A percentile compares a stretch with the other conserved stretches of the same genome.
Evolutionary conservation across 2,113 vertebrate species (phyloP).

Genomic region (Rhineura floridana): DNA sequence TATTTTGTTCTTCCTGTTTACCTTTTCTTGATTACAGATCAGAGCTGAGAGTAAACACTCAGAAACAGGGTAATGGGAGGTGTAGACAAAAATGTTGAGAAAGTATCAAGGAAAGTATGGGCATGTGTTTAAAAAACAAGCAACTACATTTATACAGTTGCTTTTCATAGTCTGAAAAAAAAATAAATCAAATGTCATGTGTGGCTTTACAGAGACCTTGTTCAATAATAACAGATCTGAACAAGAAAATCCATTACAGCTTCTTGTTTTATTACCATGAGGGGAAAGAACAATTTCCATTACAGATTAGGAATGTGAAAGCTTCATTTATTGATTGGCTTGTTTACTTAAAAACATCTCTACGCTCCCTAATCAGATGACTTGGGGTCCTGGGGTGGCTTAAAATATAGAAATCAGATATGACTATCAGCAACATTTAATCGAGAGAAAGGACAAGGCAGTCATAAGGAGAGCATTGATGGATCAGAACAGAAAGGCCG

Average conservation of each 20-base stretch:
- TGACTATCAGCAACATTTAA: no score
- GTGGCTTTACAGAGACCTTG: neutral
- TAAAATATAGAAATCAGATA: neutral
- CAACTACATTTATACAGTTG: neutral
- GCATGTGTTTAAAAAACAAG: no score
- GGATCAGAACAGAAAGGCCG: no score
- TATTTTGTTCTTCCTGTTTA: neutral
- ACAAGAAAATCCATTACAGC: neutral
- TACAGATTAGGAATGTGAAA: neutral
- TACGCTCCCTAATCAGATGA: neutral
- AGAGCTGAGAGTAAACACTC: constrained; percentile 15
- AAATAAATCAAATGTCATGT: no score
- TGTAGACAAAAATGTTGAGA: constrained; percentile 31
- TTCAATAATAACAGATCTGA: constrained; percentile 17
- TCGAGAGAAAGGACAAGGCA: no score
- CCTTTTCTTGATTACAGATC: neutral
- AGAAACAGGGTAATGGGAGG: constrained; percentile 35
- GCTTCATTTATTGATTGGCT: neutral
- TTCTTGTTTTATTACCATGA: neutral
- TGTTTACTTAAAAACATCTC: neutral
- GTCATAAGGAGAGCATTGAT: no score
- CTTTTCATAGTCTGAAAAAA: neutral
- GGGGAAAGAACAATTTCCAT: neutral
- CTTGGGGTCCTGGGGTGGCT: neutral
- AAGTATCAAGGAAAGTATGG: constrained; percentile 44